Base-by-base conservation (phyloP, 2,888 invertebrate species). In the Agonopterix subpropinquella region DNA sequence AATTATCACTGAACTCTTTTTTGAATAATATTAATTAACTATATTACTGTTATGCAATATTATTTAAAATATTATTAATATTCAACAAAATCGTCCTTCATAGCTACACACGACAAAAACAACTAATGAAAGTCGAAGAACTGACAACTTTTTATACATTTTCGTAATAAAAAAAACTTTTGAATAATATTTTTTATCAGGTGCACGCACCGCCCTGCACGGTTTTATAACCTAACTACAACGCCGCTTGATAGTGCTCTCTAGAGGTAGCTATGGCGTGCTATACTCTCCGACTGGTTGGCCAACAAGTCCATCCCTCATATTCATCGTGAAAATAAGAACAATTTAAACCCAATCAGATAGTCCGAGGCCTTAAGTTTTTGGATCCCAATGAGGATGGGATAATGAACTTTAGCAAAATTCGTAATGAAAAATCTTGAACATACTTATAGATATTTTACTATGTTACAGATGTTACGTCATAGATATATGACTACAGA, bases 121-220 rank as follows among this genome's bases (percentile, higher is more conserved):
- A 58, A 80, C 72, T 81, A 72, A 69, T 53, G 53, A 51, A 47
- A 55, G 58, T 60, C 48, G 53, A 36, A 43, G 44, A 47, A 55
- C 55, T 52, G 53, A 43, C 53, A 61, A 66, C 61, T 64, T 79
- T 80, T 73, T 80, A 81, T 82, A 76, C 72, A 74, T 78, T 62
- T 70, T 68, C 60, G 28, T 28, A 28, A 28, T 28, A 28, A 28
- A 28, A 28, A 28, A 28, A 51, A 35, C 41, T 57, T 55, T 57
- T 50, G 53, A 53, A 59, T 53, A 46, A 50, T 43, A 51, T 49
- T 53, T 53, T 47, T 51, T 53, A 48, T 55, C 49, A 45, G 45
- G 45, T 45, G 45, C 50, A 53, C 46, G 52, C 53, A 48, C 50
- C 44, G 50, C 47, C 46, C 50, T 43, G 50, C 59, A 56, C 55